A percentile compares a stretch with the other conserved stretches of the same genome.
Conservation (phyloP, 2,113 vertebrate genomes). For the Lampris megalopsis region DNA sequence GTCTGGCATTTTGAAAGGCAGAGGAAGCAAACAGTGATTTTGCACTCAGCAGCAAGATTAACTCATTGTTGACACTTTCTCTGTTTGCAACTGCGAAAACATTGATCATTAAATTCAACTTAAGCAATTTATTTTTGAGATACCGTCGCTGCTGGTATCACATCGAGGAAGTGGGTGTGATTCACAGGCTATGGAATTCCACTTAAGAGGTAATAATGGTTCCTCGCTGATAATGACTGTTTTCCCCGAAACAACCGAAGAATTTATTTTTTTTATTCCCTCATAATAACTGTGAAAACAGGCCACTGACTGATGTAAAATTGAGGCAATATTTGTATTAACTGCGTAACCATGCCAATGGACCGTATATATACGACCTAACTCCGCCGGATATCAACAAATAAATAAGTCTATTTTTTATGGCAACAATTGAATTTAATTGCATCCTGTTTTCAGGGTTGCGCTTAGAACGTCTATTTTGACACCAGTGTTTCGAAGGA, state of each 20-base stretch:
- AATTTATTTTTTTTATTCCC: constrained; percentile 41
- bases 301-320: constrained; percentile 36
- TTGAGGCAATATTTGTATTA: constrained; percentile 43
- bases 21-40: constrained; percentile 44
- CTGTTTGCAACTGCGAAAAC: constrained; percentile 21
- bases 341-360: constrained; percentile 1
- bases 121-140: too few species aligned
- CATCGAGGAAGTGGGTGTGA: constrained; percentile 41
- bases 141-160: constrained; percentile 34
- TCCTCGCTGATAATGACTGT: constrained; percentile 61
- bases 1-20: constrained; percentile 30
- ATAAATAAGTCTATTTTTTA: constrained; percentile 30
- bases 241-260: constrained; percentile 65
- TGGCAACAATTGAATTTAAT: constrained; percentile 44
- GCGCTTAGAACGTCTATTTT: constrained; percentile 49
- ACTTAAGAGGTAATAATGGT: constrained; percentile 42
- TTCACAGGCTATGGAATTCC: constrained; percentile 54
- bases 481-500: constrained; percentile 33
- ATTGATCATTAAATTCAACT: too few species aligned
- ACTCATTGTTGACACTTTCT: constrained; percentile 46
- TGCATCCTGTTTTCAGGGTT: constrained; percentile 51
- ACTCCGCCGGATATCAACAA: constrained; percentile 9
- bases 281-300: constrained; percentile 39
- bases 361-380: neutral
- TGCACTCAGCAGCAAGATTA: constrained; percentile 17